Percentiles rank a stretch among this genome's conserved stretches.
Evolutionary conservation across 2,797 vertebrate genomes (phyloP).

Genomic region (Simalia tracyae): DNA sequence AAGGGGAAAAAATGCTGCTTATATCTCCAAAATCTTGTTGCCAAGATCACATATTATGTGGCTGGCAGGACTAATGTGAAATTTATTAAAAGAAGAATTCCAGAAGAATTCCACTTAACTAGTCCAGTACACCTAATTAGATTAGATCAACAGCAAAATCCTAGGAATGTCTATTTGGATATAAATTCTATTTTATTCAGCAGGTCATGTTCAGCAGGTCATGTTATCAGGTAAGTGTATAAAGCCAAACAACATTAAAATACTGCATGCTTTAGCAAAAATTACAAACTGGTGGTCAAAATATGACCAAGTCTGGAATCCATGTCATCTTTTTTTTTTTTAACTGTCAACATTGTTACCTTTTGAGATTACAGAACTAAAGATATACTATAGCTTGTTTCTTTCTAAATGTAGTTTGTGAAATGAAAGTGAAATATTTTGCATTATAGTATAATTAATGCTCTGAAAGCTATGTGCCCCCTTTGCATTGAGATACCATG

Average conservation of each 20-base stretch:
- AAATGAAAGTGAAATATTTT: neutral
- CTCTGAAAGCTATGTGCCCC: neutral
- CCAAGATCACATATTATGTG: neutral
- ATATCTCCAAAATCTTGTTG: neutral
- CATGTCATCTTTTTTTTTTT: neutral
- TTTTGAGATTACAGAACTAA: neutral
- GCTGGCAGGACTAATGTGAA: too few relatives aligned
- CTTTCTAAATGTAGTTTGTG: neutral
- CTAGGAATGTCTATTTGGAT: neutral
- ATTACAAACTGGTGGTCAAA: neutral
- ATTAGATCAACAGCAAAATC: neutral
- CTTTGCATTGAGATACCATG: neutral
- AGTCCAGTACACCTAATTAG: neutral
- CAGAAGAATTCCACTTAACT: neutral
- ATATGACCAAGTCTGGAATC: neutral
- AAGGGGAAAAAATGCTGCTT: neutral
- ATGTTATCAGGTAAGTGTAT: neutral
- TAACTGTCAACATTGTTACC: neutral
- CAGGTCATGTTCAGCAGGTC: neutral
- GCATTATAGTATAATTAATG: neutral
- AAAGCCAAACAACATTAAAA: neutral
- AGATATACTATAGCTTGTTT: neutral
- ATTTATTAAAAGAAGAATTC: neutral
- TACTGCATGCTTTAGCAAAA: neutral
- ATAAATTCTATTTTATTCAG: neutral